These are phyloP conservation scores for Baronia brevicornis DNA, from an alignment of 2,888 invertebrate genomes.

Conservation along the genomic window DNA sequence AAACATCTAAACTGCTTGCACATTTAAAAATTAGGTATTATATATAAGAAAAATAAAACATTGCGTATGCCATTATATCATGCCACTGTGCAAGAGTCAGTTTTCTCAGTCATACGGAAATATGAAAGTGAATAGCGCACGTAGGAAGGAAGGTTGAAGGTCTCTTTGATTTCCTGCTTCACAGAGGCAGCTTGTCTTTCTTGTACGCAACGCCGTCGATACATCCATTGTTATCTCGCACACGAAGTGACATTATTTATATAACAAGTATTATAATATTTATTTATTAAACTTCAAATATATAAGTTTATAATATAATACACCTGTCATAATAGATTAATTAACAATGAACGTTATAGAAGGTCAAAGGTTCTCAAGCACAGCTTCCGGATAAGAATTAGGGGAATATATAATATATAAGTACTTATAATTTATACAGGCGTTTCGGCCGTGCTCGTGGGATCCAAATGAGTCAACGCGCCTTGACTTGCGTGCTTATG, in stretches of 20 bases:
- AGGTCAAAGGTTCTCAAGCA: constrained; percentile 13
- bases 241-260: constrained; percentile 10
- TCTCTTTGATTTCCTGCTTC: constrained; percentile 41
- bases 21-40: no score
- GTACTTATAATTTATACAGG: constrained; percentile 7
- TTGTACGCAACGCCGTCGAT: constrained; percentile 7
- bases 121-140: constrained; percentile 20
- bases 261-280: constrained; percentile 10
- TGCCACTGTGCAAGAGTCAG: constrained; percentile 45
- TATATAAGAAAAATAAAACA: constrained; percentile 1
- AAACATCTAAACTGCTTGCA: no score
- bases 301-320: constrained; percentile 16
- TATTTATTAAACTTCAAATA: constrained; percentile 14
- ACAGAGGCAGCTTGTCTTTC: constrained; percentile 20
- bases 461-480: constrained; percentile 5
- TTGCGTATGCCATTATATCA: constrained; percentile 4
- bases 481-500: no score
- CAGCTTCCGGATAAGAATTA: constrained; percentile 17
- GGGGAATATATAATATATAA: no score
- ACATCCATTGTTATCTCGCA: constrained; percentile 10
- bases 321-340: constrained; percentile 16
- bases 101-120: constrained; percentile 57
- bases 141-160: constrained; percentile 23
- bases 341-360: constrained; percentile 15
- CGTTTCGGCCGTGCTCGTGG: constrained; percentile 3